phyloP scores from a whole-genome alignment of 1,140 invertebrate genomes.

The Trichoplusia ni region DNA sequence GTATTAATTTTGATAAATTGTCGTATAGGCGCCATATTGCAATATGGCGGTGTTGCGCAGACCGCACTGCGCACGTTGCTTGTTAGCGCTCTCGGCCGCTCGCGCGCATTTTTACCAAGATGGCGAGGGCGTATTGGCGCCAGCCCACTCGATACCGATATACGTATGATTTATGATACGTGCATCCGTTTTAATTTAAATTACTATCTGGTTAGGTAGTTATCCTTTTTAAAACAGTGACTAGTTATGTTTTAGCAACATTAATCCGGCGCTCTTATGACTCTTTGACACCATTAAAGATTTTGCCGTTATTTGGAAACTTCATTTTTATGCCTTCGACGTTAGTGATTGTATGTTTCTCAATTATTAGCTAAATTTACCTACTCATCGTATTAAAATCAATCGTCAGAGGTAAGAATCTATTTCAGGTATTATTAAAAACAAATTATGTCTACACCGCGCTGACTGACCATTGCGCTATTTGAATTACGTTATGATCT shows the following conservation, averaged over 20 bases:
- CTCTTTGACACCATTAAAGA: too few relatives aligned
- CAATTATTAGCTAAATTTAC: too few relatives aligned
- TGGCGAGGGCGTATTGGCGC: conserved; percentile 54
- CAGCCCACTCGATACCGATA: conserved; percentile 58
- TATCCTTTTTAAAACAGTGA: too few relatives aligned
- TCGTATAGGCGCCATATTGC: conserved; percentile 45
- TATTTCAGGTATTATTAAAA: conserved; percentile 33
- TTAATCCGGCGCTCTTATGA: too few relatives aligned
- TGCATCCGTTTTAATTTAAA: conserved; percentile 53
- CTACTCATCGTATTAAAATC: conserved; percentile 18
- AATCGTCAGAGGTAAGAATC: conserved; percentile 6
- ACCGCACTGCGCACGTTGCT: conserved; percentile 27
- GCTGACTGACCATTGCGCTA: conserved; percentile 37
- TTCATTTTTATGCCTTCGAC: too few relatives aligned
- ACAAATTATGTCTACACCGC: conserved; percentile 31
- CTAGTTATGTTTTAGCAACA: too few relatives aligned
- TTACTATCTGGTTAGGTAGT: too few relatives aligned
- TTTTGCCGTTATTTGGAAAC: too few relatives aligned
- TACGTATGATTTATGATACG: conserved; percentile 50
- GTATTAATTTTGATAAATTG: conserved; percentile 51
- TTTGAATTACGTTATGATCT: conserved; percentile 34
- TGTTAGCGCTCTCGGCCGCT: conserved; percentile 45
- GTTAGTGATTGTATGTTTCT: too few relatives aligned
- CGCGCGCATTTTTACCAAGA: conserved; percentile 59
- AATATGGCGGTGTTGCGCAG: conserved; percentile 39